phyloP scores from a whole-genome alignment of 1,140 invertebrate genomes.

The Myzus persicae region DNA sequence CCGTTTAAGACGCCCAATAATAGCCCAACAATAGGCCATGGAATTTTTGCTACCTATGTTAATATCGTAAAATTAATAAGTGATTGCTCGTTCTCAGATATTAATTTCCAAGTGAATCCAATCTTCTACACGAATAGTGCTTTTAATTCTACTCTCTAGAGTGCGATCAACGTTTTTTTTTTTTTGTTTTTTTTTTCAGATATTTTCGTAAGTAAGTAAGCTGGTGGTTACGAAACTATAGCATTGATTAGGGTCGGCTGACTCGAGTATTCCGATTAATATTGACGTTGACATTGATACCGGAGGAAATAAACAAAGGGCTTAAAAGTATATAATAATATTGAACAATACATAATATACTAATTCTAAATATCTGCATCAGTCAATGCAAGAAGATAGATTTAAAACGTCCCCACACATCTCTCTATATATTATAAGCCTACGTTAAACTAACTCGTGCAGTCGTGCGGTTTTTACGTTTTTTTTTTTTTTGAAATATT shows the following conservation, averaged over 20 bases:
- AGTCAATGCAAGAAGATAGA: not conserved
- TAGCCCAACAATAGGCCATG: not conserved
- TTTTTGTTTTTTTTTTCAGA: not conserved
- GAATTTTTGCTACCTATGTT: not conserved
- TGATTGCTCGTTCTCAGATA: not conserved
- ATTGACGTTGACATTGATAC: slow-evolving; percentile 6
- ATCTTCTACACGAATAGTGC: not conserved
- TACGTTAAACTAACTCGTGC: not conserved
- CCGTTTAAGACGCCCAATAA: not conserved
- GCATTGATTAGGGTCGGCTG: not conserved
- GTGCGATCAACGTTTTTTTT: not conserved
- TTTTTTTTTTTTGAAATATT: not conserved
- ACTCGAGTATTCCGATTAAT: not conserved
- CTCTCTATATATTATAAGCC: not conserved
- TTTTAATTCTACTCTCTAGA: not conserved
- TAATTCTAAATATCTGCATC: not conserved
- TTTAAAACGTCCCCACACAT: not conserved
- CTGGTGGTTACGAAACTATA: no score
- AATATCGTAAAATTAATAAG: not conserved
- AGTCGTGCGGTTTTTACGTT: not conserved
- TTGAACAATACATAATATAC: not conserved
- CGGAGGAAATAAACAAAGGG: not conserved
- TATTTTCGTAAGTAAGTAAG: not conserved
- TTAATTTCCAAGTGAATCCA: not conserved
- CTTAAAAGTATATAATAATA: not conserved